These are phyloP conservation scores for Bombus picipes DNA, from an alignment of 1,140 invertebrate species.

Conservation along the genomic window DNA sequence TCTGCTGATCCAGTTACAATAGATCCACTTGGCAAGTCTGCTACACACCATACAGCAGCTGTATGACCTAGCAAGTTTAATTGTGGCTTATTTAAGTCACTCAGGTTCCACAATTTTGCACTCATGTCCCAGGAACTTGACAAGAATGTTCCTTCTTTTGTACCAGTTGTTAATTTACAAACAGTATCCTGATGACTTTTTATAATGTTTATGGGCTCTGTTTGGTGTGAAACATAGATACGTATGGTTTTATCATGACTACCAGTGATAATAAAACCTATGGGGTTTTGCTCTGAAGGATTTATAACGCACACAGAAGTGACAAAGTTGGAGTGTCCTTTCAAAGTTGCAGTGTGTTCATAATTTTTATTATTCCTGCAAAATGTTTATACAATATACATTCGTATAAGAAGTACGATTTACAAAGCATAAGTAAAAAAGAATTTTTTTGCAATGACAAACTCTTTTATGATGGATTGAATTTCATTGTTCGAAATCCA, in stretches of 20 bases:
- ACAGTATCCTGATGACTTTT: slow-evolving; percentile 92
- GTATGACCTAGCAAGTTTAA: slow-evolving; percentile 89
- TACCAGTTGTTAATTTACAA: slow-evolving; percentile 85
- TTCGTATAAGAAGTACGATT: background rate
- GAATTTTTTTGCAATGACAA: too few relatives aligned
- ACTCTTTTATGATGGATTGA: background rate
- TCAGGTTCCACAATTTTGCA: slow-evolving; percentile 90
- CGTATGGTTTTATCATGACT: slow-evolving; percentile 94
- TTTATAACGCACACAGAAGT: slow-evolving; percentile 90
- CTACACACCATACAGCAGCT: slow-evolving; percentile 95
- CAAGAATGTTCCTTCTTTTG: slow-evolving; percentile 83
- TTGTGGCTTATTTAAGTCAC: slow-evolving; percentile 80
- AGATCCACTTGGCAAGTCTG: slow-evolving; percentile 84
- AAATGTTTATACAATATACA: slow-evolving; percentile 41
- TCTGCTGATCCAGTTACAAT: slow-evolving; percentile 95
- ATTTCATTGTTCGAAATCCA: background rate
- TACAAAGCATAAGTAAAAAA: too few relatives aligned
- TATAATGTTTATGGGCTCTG: slow-evolving; percentile 86
- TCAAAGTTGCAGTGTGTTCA: slow-evolving; percentile 86
- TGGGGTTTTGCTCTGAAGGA: slow-evolving; percentile 86
- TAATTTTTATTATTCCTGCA: slow-evolving; percentile 84
- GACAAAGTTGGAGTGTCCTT: slow-evolving; percentile 94
- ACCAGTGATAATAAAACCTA: slow-evolving; percentile 93
- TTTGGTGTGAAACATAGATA: slow-evolving; percentile 86
- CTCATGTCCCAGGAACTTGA: slow-evolving; percentile 96